Evolutionary conservation across 1,140 invertebrate genomes (phyloP).

Genomic region (Chrysopa pallens): DNA sequence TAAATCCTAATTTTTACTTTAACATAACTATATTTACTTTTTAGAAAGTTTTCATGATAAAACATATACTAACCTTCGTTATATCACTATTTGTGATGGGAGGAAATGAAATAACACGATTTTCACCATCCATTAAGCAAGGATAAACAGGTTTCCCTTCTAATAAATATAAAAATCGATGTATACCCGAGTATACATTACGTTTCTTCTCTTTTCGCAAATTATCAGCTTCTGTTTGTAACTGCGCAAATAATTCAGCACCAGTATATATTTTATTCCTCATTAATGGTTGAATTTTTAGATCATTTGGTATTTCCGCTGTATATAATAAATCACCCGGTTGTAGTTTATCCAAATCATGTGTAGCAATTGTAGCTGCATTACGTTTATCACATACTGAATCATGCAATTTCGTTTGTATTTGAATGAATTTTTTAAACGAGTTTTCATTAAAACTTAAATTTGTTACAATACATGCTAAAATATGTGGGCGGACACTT

Average conservation of each 20-base stretch:
- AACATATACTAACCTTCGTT: slow-evolving; percentile 38
- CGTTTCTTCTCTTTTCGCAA: slow-evolving; percentile 61
- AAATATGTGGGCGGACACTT: slow-evolving; percentile 45
- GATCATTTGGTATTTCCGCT: slow-evolving; percentile 34
- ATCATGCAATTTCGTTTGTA: slow-evolving; percentile 68
- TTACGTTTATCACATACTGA: slow-evolving; percentile 59
- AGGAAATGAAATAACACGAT: slow-evolving; percentile 59
- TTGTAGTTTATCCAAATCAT: slow-evolving; percentile 47
- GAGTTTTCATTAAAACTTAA: slow-evolving; percentile 40
- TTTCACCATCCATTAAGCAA: slow-evolving; percentile 40
- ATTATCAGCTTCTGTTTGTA: slow-evolving; percentile 56
- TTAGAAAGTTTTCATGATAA: too few species aligned
- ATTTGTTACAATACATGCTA: slow-evolving; percentile 50
- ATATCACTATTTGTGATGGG: slow-evolving; percentile 67
- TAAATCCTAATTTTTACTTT: too few species aligned
- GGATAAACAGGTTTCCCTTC: slow-evolving; percentile 55
- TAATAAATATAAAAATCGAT: slow-evolving; percentile 62
- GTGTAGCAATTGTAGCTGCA: slow-evolving; percentile 62
- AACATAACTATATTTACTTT: too few species aligned
- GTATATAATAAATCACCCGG: slow-evolving; percentile 44
- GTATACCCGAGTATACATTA: slow-evolving; percentile 59
- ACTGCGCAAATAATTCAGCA: slow-evolving; percentile 39
- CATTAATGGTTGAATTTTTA: slow-evolving; percentile 44
- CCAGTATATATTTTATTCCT: slow-evolving; percentile 35
- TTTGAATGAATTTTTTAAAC: slow-evolving; percentile 61